Evolutionary conservation across 2,797 vertebrate species (phyloP).

Genomic region (Lepilemur ruficaudatus): DNA sequence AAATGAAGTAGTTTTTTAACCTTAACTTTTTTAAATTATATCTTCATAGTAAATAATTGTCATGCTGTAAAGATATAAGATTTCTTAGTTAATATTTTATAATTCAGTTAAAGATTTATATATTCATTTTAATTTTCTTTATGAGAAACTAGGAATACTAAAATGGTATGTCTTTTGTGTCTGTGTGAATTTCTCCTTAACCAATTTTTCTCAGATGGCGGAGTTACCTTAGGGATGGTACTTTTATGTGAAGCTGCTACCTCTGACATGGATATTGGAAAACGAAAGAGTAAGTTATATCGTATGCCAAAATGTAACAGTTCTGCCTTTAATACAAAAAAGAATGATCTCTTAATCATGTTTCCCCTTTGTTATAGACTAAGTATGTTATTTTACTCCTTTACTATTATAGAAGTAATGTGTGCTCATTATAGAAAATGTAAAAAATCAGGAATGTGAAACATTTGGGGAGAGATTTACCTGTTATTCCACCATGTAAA

Average conservation of each 20-base stretch:
- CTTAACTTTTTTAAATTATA: conserved; percentile 17
- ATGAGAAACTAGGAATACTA: conserved; percentile 35
- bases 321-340: conserved; percentile 42
- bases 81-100: background rate
- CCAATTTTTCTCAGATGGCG: conserved; percentile 88
- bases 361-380: background rate
- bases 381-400: conserved; percentile 12
- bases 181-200: conserved; percentile 82
- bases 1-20: conserved; percentile 29
- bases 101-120: conserved; percentile 2
- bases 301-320: background rate
- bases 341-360: background rate
- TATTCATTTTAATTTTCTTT: conserved; percentile 29
- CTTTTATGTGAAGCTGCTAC: conserved; percentile 96
- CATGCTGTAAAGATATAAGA: background rate
- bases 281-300: conserved; percentile 92
- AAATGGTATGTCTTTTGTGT: conserved; percentile 30
- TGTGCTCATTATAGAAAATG: background rate
- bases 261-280: conserved; percentile 94
- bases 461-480: background rate
- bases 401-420: conserved; percentile 22
- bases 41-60: conserved; percentile 34
- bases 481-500: conserved; percentile 21
- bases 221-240: conserved; percentile 95
- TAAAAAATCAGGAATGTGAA: background rate